Evolutionary conservation across 2,888 invertebrate genomes (phyloP).

Genomic region (Lepeophtheirus nordmannii): DNA sequence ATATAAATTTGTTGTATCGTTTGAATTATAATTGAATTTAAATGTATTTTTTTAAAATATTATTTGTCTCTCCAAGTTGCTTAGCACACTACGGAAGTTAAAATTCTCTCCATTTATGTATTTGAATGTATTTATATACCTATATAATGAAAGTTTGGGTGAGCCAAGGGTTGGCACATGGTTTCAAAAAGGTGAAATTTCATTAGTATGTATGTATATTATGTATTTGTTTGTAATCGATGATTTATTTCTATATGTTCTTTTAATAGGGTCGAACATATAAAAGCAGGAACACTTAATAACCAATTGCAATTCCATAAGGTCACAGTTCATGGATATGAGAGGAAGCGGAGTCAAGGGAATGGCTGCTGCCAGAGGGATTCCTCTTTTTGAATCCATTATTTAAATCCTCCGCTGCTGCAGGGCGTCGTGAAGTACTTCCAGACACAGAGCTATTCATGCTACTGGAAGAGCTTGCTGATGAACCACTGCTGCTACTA

Average conservation of each 20-base stretch:
- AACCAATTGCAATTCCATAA: neutral
- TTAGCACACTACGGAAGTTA: conserved; percentile 2
- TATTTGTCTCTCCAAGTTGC: neutral
- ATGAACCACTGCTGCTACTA: neutral
- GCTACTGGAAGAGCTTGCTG: neutral
- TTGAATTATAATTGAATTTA: neutral
- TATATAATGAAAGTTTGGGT: neutral
- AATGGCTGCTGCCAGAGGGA: too few species aligned
- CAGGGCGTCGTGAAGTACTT: neutral
- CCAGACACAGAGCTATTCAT: neutral
- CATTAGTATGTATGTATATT: neutral
- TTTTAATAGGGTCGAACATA: too few species aligned
- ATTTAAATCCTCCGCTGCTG: too few species aligned
- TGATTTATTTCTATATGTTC: too few species aligned
- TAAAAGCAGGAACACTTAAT: neutral
- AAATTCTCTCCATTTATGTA: neutral
- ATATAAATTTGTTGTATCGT: neutral
- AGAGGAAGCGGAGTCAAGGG: too few species aligned
- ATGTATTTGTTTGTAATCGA: neutral
- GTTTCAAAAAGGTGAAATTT: neutral
- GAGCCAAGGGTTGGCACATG: neutral
- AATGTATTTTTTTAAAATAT: neutral
- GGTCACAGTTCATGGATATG: neutral
- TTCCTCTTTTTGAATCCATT: too few species aligned
- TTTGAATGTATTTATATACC: too few species aligned